Percentiles rank a stretch among this genome's conserved stretches.
Conservation (phyloP, 2,888 invertebrate genomes). For the Rosalia funebris region DNA sequence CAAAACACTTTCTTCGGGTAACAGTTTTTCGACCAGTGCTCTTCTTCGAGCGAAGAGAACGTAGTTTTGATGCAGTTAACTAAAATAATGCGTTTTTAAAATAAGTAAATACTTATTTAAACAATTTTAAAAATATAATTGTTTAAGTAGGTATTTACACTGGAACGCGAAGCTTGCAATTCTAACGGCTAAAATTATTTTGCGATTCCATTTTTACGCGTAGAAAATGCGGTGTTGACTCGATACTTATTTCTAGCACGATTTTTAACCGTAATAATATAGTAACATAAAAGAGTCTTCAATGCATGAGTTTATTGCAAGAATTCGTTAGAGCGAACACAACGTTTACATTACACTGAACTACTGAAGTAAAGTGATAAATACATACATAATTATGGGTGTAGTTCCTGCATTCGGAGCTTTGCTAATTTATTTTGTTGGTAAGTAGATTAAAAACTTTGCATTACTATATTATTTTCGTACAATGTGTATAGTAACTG, state of each 20-base stretch:
- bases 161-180: background rate
- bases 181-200: background rate
- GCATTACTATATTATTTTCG: background rate
- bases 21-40: slow-evolving; percentile 42
- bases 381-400: slow-evolving; percentile 22
- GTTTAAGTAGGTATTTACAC: background rate
- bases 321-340: too few species aligned
- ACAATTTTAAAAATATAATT: slow-evolving; percentile 19
- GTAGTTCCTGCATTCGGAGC: slow-evolving; percentile 4
- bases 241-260: slow-evolving; percentile 39
- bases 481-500: background rate
- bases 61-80: slow-evolving; percentile 5
- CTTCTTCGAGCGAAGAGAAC: slow-evolving; percentile 21
- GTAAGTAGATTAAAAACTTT: slow-evolving; percentile 33
- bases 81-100: background rate
- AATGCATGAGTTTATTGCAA: slow-evolving; percentile 21
- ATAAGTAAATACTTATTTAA: background rate
- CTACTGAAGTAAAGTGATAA: background rate
- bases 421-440: slow-evolving; percentile 14
- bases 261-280: slow-evolving; percentile 37
- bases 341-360: background rate
- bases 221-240: background rate
- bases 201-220: background rate
- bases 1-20: slow-evolving; percentile 46
- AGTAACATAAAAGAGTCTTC: slow-evolving; percentile 21